These are phyloP conservation scores for Cervus canadensis DNA, from an alignment of 2,113 vertebrate species.

Conservation along the genomic window DNA sequence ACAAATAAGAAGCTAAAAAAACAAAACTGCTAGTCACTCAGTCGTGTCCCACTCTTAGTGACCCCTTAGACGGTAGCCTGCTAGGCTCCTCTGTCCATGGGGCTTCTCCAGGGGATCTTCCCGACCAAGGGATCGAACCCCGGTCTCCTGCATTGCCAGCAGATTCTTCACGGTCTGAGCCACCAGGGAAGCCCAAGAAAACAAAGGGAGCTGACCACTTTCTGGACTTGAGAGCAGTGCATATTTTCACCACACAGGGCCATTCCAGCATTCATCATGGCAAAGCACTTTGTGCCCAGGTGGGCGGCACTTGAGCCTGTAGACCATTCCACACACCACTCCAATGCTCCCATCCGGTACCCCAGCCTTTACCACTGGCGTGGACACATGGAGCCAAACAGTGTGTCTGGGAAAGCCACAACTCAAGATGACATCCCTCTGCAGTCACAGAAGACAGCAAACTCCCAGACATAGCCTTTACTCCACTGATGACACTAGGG, in stretches of 20 bases:
- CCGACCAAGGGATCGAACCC: neutral
- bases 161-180: neutral
- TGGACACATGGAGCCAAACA: neutral
- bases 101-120: neutral
- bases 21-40: neutral
- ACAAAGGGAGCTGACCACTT: neutral
- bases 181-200: neutral
- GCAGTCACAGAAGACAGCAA: neutral
- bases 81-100: neutral
- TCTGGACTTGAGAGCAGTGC: neutral
- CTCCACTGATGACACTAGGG: neutral
- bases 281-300: no score
- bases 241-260: neutral
- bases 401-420: neutral
- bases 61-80: neutral
- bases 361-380: accelerated
- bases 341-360: neutral
- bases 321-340: neutral
- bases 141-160: neutral
- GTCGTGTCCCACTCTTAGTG: neutral
- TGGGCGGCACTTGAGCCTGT: neutral
- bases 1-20: neutral
- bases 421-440: neutral
- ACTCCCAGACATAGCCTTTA: neutral
- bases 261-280: neutral